Conservation (phyloP, 2,113 vertebrate species). For the Brachypodius melanocephalos region DNA sequence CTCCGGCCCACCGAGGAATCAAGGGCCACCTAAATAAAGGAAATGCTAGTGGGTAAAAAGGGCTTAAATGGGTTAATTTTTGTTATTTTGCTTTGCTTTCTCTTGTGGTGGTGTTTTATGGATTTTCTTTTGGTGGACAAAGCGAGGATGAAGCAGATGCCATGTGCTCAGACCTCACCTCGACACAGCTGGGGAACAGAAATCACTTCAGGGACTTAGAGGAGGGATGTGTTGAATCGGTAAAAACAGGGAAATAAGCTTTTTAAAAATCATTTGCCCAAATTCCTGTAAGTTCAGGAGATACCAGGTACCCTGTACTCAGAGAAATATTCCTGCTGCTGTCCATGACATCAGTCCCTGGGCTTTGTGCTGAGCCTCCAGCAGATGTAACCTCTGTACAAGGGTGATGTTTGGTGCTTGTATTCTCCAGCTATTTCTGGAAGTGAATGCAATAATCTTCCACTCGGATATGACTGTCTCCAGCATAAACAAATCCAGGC, state of each 20-base stretch:
- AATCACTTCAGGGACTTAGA: not conserved
- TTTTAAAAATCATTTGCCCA: not conserved
- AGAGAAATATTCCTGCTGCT: not conserved
- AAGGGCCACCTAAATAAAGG: not conserved
- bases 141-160: not conserved
- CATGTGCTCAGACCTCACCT: not conserved
- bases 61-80: not conserved
- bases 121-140: not conserved
- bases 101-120: not conserved
- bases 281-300: not conserved
- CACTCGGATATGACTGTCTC: conserved; percentile 40
- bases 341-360: not conserved
- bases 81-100: not conserved
- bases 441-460: conserved; percentile 1
- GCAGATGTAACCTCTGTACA: not conserved
- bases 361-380: not conserved
- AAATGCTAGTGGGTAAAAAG: not conserved
- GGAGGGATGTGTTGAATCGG: not conserved
- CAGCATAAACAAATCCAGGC: conserved; percentile 53
- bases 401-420: not conserved
- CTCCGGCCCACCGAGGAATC: not conserved
- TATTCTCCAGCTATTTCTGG: conserved; percentile 43
- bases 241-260: not conserved
- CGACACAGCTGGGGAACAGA: not conserved
- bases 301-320: not conserved